Evolutionary conservation across 1,140 invertebrate species (phyloP).

Genomic region (Scaptomyza graminum): DNA sequence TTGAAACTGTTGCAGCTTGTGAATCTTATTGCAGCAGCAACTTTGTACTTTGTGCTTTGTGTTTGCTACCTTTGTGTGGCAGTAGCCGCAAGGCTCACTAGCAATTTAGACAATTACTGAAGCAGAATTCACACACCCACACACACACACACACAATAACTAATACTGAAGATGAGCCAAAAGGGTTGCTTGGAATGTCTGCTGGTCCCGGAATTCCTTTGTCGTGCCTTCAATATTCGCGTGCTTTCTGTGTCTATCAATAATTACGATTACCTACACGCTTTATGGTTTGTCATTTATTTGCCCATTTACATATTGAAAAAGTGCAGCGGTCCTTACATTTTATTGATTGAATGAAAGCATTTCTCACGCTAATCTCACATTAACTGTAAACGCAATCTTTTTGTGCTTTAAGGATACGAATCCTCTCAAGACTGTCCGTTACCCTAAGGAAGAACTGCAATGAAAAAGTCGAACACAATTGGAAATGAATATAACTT

Average conservation of each 20-base stretch:
- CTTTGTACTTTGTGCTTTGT: not conserved
- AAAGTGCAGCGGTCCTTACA: too few relatives aligned
- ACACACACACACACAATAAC: slow-evolving; percentile 11
- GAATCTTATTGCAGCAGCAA: slow-evolving; percentile 3
- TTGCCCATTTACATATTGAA: too few relatives aligned
- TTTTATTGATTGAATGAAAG: too few relatives aligned
- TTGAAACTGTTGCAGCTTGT: not conserved
- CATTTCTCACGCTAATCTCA: too few relatives aligned
- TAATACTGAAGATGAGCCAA: slow-evolving; percentile 1
- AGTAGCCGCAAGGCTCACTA: slow-evolving; percentile 15
- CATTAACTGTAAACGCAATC: too few relatives aligned
- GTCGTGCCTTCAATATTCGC: not conserved
- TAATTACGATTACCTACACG: not conserved
- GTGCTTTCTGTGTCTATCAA: not conserved
- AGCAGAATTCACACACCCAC: slow-evolving; percentile 14
- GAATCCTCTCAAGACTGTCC: too few relatives aligned
- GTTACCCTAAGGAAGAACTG: too few relatives aligned
- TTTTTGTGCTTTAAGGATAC: too few relatives aligned
- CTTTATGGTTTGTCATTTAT: too few relatives aligned
- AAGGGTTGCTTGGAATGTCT: not conserved
- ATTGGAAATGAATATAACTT: slow-evolving; percentile 1
- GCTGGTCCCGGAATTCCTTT: not conserved
- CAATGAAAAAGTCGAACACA: not conserved
- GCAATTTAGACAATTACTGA: slow-evolving; percentile 40
- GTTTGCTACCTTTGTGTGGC: slow-evolving; percentile 16